These are phyloP conservation scores for Heptranchias perlo DNA, from an alignment of 2,113 vertebrate species.

Conservation along the genomic window DNA sequence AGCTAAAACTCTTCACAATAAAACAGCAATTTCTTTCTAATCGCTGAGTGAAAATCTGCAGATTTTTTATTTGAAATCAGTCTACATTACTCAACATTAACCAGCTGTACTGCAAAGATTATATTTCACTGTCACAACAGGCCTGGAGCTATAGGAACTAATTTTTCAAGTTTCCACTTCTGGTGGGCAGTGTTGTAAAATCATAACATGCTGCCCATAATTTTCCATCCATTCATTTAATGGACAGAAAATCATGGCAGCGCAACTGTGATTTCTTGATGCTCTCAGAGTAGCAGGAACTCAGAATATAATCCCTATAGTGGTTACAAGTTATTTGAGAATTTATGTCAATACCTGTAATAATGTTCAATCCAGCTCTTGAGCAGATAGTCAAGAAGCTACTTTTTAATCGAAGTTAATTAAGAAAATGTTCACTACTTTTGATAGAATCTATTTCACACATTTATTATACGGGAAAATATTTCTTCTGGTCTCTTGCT, in stretches of 20 bases:
- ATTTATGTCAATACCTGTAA: not conserved
- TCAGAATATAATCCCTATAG: not conserved
- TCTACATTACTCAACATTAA: not conserved
- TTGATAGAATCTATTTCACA: not conserved
- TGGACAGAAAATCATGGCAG: not conserved
- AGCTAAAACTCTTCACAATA: not conserved
- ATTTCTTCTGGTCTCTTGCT: not conserved
- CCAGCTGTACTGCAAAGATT: not conserved
- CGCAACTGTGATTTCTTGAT: not conserved
- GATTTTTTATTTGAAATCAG: not conserved
- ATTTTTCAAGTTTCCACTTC: not conserved
- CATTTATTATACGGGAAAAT: not conserved
- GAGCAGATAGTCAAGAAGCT: not conserved
- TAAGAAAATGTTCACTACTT: not conserved
- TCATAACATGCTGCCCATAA: not conserved
- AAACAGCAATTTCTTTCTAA: not conserved
- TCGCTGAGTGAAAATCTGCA: not conserved
- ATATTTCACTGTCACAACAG: not conserved
- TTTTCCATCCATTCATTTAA: not conserved
- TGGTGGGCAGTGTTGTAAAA: not conserved
- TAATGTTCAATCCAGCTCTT: not conserved
- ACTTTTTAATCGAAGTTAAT: not conserved
- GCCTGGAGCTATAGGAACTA: not conserved
- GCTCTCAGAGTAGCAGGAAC: not conserved
- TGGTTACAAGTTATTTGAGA: not conserved